These are phyloP conservation scores for Phyllostomus discolor DNA, from an alignment of 2,113 vertebrate genomes.

Conservation along the genomic window DNA sequence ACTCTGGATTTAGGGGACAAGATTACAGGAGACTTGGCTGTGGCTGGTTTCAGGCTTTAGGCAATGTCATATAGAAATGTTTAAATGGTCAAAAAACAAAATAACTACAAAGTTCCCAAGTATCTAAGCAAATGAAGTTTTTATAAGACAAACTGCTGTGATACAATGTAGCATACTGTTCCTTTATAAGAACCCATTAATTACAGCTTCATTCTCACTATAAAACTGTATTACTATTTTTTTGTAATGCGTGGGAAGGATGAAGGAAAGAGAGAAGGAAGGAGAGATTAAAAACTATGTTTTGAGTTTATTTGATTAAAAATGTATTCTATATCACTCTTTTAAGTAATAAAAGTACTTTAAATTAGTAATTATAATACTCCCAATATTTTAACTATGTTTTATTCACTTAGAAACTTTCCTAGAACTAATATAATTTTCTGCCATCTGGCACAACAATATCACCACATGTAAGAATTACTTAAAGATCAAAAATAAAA, in stretches of 20 bases:
- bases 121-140: background rate
- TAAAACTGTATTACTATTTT: background rate
- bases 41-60: background rate
- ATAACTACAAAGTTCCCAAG: slow-evolving; percentile 1
- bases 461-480: slow-evolving; percentile 34
- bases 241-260: background rate
- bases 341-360: slow-evolving; percentile 23
- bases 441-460: slow-evolving; percentile 39
- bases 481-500: slow-evolving; percentile 39
- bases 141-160: background rate
- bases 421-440: slow-evolving; percentile 36
- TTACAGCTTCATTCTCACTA: background rate
- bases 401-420: slow-evolving; percentile 46
- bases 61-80: background rate
- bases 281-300: background rate
- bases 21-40: background rate
- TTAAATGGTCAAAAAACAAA: slow-evolving; percentile 37
- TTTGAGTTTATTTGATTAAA: background rate
- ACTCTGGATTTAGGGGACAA: background rate
- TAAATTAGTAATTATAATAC: background rate
- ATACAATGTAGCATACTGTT: background rate
- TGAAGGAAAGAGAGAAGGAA: background rate
- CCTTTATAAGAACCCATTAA: background rate
- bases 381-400: slow-evolving; percentile 32
- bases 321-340: background rate